phyloP scores from a whole-genome alignment of 1,140 invertebrate species.

The Drosophila grimshawi region DNA sequence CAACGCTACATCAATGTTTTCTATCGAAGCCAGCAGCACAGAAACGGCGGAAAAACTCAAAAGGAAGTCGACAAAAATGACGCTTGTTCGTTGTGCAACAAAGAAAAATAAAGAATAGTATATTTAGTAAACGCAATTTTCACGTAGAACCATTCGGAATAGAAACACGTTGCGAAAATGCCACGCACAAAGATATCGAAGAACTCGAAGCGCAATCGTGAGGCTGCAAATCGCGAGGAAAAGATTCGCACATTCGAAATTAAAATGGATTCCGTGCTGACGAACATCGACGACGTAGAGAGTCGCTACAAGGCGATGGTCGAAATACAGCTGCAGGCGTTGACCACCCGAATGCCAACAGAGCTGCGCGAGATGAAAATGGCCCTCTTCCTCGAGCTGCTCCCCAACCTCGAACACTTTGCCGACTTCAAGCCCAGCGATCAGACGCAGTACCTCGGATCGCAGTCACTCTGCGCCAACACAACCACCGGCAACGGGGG shows the following conservation, averaged over 20 bases:
- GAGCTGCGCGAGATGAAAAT: slow-evolving; percentile 67
- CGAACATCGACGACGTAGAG: slow-evolving; percentile 59
- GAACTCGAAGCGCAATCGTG: slow-evolving; percentile 78
- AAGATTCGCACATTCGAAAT: slow-evolving; percentile 73
- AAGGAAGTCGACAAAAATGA: slow-evolving; percentile 40
- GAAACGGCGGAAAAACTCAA: slow-evolving; percentile 67
- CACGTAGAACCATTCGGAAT: neutral
- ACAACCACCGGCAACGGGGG: slow-evolving; percentile 38
- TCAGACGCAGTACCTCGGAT: slow-evolving; percentile 55
- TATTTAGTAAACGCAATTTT: slow-evolving; percentile 4
- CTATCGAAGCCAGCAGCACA: slow-evolving; percentile 43
- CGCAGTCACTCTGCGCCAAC: slow-evolving; percentile 55
- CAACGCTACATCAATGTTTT: neutral
- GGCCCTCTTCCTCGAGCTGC: slow-evolving; percentile 45
- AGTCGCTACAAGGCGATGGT: slow-evolving; percentile 40
- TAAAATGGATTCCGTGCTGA: slow-evolving; percentile 60
- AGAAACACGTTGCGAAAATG: slow-evolving; percentile 47
- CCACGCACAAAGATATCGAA: slow-evolving; percentile 81
- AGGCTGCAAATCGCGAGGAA: slow-evolving; percentile 73
- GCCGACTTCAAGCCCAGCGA: slow-evolving; percentile 67
- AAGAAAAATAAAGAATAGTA: slow-evolving; percentile 1
- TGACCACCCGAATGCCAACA: slow-evolving; percentile 44
- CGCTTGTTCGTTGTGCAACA: slow-evolving; percentile 15
- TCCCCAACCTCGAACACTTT: slow-evolving; percentile 44
- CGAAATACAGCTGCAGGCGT: slow-evolving; percentile 43